Conservation (phyloP, 2,888 invertebrate genomes). For the Netelia virgata region DNA sequence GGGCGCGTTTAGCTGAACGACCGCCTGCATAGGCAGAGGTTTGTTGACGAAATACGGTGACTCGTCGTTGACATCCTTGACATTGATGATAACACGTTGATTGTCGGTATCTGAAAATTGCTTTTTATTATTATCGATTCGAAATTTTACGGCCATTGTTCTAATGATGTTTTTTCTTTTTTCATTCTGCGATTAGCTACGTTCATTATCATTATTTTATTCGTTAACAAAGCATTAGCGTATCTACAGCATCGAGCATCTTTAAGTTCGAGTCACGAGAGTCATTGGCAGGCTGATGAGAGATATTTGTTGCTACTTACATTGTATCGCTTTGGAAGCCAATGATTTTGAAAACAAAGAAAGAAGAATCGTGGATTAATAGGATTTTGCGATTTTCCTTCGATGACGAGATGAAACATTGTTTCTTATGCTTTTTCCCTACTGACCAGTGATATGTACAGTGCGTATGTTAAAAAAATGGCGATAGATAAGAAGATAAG, state of each 20-base stretch:
- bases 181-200: not conserved
- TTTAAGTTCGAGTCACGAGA: slow-evolving; percentile 15
- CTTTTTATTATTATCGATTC: slow-evolving; percentile 4
- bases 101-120: slow-evolving; percentile 94
- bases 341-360: slow-evolving; percentile 80
- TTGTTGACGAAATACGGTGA: slow-evolving; percentile 98
- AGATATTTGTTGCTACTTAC: slow-evolving; percentile 80
- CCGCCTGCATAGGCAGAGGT: slow-evolving; percentile 98
- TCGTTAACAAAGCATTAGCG: slow-evolving; percentile 48
- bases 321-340: slow-evolving; percentile 82
- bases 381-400: slow-evolving; percentile 24
- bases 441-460: slow-evolving; percentile 18
- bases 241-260: slow-evolving; percentile 49
- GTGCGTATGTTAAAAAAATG: slow-evolving; percentile 24
- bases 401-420: not conserved
- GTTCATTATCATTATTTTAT: slow-evolving; percentile 12
- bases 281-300: slow-evolving; percentile 48
- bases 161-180: not conserved
- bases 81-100: slow-evolving; percentile 97
- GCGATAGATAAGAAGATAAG: not conserved
- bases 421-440: slow-evolving; percentile 5
- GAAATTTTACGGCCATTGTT: not conserved
- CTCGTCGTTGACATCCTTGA: slow-evolving; percentile 98
- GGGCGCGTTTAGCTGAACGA: slow-evolving; percentile 97
- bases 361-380: slow-evolving; percentile 68